These are phyloP conservation scores for Drosophila anceps DNA, from an alignment of 2,888 invertebrate genomes.

Conservation along the genomic window DNA sequence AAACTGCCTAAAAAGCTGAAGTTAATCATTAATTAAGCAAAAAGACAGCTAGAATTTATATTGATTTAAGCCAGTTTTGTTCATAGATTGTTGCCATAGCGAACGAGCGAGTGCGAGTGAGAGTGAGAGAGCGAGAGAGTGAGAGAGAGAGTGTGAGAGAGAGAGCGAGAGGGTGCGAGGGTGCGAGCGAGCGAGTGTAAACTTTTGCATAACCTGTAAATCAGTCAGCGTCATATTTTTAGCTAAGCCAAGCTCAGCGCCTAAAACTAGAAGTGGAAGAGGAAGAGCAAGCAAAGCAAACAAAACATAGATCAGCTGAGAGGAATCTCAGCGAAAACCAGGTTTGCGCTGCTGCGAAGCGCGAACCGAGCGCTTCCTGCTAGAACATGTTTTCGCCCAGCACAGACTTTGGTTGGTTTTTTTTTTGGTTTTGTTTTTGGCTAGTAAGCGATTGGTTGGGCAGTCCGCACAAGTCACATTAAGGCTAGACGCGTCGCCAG, in stretches of 20 bases:
- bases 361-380: slow-evolving; percentile 47
- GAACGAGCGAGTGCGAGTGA: neutral
- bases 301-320: slow-evolving; percentile 29
- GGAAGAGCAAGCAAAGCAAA: neutral
- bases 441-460: slow-evolving; percentile 14
- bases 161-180: neutral
- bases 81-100: neutral
- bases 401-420: slow-evolving; percentile 1
- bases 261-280: neutral
- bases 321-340: slow-evolving; percentile 26
- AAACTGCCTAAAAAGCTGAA: neutral
- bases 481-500: slow-evolving; percentile 24
- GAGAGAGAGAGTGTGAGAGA: neutral
- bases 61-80: slow-evolving; percentile 20
- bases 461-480: slow-evolving; percentile 47
- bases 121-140: neutral
- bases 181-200: neutral
- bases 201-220: slow-evolving; percentile 38
- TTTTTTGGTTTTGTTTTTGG: neutral
- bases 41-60: slow-evolving; percentile 1
- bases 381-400: slow-evolving; percentile 54
- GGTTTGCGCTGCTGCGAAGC: slow-evolving; percentile 23
- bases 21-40: neutral
- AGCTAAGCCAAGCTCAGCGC: neutral
- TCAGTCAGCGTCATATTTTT: slow-evolving; percentile 5